phyloP scores from a whole-genome alignment of 2,797 vertebrate species.

The Emys orbicularis region DNA sequence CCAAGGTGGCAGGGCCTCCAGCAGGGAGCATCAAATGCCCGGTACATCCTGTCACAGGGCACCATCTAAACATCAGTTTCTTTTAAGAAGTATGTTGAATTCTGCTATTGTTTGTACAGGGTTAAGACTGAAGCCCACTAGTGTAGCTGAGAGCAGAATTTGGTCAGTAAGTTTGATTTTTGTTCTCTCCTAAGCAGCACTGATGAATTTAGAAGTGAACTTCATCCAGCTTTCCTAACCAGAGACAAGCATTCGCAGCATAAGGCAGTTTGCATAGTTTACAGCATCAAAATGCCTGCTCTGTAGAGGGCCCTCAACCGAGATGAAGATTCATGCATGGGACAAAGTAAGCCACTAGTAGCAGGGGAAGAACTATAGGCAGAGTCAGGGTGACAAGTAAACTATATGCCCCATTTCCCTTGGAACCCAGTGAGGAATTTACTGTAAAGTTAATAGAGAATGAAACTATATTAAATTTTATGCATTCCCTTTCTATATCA shows the following conservation, averaged over 20 bases:
- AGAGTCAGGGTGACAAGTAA: neutral
- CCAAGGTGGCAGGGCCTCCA: neutral
- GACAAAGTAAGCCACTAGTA: neutral
- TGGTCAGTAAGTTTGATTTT: neutral
- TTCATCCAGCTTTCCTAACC: neutral
- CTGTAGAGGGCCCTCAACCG: neutral
- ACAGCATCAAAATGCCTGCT: neutral
- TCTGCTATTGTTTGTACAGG: neutral
- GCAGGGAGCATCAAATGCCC: neutral
- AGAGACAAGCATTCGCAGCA: neutral
- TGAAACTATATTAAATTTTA: neutral
- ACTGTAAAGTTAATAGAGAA: neutral
- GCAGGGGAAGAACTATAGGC: neutral
- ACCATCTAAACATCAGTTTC: neutral
- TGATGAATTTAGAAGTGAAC: neutral
- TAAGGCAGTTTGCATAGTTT: neutral
- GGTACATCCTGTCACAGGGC: neutral
- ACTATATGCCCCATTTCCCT: neutral
- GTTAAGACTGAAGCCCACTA: neutral
- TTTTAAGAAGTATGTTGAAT: neutral
- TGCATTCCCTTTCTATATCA: neutral
- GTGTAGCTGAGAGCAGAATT: neutral
- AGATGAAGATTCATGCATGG: neutral
- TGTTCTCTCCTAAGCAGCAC: neutral
- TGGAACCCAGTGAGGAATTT: neutral